These are phyloP conservation scores for Reticulitermes speratus DNA, from an alignment of 1,140 invertebrate species.

Conservation along the genomic window DNA sequence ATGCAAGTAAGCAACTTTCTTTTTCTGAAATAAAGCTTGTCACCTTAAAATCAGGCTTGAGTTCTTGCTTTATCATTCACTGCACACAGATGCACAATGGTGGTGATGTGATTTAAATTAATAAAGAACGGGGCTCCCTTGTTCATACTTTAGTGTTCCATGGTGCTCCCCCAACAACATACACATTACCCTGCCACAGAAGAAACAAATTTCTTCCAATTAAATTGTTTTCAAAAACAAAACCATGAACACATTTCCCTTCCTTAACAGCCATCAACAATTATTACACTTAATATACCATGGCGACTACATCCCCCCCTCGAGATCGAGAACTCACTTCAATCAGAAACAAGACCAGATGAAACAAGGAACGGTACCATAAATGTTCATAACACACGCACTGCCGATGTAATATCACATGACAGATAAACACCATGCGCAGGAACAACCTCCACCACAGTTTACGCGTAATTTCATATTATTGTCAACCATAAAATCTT, in stretches of 20 bases:
- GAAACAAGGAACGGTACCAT: slow-evolving; percentile 10
- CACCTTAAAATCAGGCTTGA: slow-evolving; percentile 8
- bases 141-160: background rate
- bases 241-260: background rate
- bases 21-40: background rate
- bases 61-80: background rate
- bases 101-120: slow-evolving; percentile 6
- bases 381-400: background rate
- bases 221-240: slow-evolving; percentile 5
- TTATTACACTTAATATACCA: background rate
- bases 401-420: background rate
- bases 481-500: background rate
- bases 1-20: slow-evolving; percentile 14
- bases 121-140: background rate
- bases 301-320: background rate
- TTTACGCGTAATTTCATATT: slow-evolving; percentile 8
- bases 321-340: background rate
- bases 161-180: background rate
- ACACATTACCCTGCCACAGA: background rate
- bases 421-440: no score
- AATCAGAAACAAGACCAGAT: background rate
- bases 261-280: background rate
- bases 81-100: background rate
- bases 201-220: background rate
- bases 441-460: background rate